These are phyloP conservation scores for Clavelina lepadiformis DNA, from an alignment of 23 tunicate species.

Conservation along the genomic window DNA sequence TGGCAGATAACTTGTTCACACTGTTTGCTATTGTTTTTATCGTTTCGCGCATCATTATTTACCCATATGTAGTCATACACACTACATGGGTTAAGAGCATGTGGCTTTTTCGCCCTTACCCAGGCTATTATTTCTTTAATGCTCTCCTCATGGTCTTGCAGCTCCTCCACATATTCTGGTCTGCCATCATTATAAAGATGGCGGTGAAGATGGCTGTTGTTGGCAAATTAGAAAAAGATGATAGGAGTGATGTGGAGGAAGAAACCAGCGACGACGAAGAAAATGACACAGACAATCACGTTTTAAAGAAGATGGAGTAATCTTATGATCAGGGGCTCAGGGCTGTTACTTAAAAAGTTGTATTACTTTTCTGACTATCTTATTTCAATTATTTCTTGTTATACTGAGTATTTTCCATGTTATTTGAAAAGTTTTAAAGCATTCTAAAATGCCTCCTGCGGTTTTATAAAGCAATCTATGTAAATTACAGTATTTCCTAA, in stretches of 20 bases:
- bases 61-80: conserved; percentile 58
- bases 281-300: no score
- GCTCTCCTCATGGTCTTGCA: conserved; percentile 49
- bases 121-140: conserved; percentile 73
- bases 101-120: conserved; percentile 47
- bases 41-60: conserved; percentile 50
- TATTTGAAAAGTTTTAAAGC: no score
- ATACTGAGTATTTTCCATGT: no score
- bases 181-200: conserved; percentile 66
- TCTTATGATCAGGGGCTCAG: no score
- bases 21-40: conserved; percentile 71
- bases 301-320: no score
- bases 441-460: no score
- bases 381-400: no score
- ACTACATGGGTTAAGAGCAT: conserved; percentile 81
- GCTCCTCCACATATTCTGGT: conserved; percentile 74
- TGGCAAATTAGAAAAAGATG: conserved; percentile 56
- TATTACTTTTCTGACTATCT: no score
- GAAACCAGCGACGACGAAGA: conserved; percentile 17
- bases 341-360: no score
- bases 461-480: no score
- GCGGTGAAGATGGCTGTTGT: conserved; percentile 40
- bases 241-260: conserved; percentile 57
- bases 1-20: conserved; percentile 55
- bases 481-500: no score